Evolutionary conservation across 2,113 vertebrate species (phyloP).

Genomic region (Panurus biarmicus): DNA sequence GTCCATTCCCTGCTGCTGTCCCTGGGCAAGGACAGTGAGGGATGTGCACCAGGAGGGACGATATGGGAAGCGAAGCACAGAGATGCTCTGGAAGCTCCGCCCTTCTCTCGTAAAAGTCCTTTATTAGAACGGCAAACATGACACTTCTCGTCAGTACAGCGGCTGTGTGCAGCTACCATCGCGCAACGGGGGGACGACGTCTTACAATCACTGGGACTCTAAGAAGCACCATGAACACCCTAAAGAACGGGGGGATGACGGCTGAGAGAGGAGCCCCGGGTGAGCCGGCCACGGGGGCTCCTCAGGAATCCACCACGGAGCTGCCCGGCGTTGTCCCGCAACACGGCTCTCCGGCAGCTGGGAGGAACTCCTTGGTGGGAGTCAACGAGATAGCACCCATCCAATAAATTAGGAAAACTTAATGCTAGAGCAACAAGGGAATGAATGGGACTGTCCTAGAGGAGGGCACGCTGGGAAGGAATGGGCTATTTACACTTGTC

Average conservation of each 20-base stretch:
- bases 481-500: constrained; percentile 66
- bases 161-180: constrained; percentile 62
- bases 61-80: fast-evolving
- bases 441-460: not conserved
- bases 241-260: constrained; percentile 34
- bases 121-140: constrained; percentile 83
- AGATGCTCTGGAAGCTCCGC: not conserved
- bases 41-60: fast-evolving
- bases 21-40: fast-evolving
- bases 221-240: constrained; percentile 68
- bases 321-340: constrained; percentile 69
- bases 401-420: constrained; percentile 71
- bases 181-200: constrained; percentile 50
- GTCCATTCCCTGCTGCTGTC: fast-evolving
- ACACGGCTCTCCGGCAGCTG: constrained; percentile 59
- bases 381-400: constrained; percentile 72
- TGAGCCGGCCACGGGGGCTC: constrained; percentile 71
- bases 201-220: constrained; percentile 73
- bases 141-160: constrained; percentile 61
- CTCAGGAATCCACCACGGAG: constrained; percentile 50
- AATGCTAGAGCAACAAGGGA: constrained; percentile 27
- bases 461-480: constrained; percentile 33
- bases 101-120: constrained; percentile 68
- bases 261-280: constrained; percentile 60
- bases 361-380: constrained; percentile 29